Percentiles rank a stretch among this genome's conserved stretches.
Evolutionary conservation across 2,888 invertebrate genomes (phyloP).

Genomic region (Eilema caniola): DNA sequence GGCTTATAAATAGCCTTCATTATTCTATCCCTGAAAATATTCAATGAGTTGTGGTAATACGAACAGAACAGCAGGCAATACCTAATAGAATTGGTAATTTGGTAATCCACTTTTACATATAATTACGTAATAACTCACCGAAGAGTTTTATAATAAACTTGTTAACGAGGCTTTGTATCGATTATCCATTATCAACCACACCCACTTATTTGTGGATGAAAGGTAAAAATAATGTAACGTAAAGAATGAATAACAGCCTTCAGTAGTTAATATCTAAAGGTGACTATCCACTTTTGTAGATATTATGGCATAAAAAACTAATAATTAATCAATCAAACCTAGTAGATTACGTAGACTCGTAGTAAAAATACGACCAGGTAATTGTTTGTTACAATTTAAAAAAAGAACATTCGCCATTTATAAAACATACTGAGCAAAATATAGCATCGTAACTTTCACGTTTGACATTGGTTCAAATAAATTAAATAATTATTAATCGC

Average conservation of each 20-base stretch:
- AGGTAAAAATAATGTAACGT: not conserved
- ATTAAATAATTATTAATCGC: too few relatives aligned
- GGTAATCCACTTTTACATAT: not conserved
- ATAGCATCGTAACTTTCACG: not conserved
- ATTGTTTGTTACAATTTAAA: not conserved
- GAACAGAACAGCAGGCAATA: too few relatives aligned
- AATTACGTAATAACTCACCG: not conserved
- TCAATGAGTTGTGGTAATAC: too few relatives aligned
- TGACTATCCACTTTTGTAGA: too few relatives aligned
- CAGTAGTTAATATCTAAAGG: not conserved
- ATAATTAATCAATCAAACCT: too few relatives aligned
- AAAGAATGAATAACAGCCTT: not conserved
- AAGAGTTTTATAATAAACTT: not conserved
- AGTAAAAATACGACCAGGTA: too few relatives aligned
- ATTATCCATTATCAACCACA: not conserved
- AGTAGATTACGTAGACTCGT: too few relatives aligned
- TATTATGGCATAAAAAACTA: too few relatives aligned
- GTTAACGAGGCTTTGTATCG: not conserved
- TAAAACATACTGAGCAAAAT: too few relatives aligned
- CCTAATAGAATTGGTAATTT: not conserved
- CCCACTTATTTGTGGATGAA: not conserved
- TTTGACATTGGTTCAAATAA: not conserved
- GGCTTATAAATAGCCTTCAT: too few relatives aligned
- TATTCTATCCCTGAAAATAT: too few relatives aligned
- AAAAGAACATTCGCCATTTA: not conserved